phyloP scores from a whole-genome alignment of 92 coral and sea anemone genomes.

The Porites evermanni region DNA sequence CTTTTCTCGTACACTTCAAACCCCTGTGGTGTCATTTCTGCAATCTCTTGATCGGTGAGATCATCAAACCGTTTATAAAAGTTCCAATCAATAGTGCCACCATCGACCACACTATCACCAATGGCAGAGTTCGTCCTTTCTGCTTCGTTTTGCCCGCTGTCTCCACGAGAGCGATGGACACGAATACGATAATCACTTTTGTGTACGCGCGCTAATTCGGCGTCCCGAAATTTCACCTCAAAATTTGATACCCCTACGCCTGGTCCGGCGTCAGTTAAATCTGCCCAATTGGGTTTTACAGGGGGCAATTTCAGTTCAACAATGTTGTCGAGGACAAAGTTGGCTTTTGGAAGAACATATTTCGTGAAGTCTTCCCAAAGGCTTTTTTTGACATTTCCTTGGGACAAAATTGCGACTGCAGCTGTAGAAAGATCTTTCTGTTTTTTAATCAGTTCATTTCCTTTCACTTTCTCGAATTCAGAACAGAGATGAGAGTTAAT shows the following conservation, averaged over 20 bases:
- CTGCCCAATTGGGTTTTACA: conserved; percentile 53
- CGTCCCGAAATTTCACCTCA: conserved; percentile 59
- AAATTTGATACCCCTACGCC: conserved; percentile 64
- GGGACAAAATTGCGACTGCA: conserved; percentile 23
- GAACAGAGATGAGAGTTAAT: conserved; percentile 24
- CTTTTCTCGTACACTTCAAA: conserved; percentile 54
- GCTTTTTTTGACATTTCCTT: conserved; percentile 9
- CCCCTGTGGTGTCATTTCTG: conserved; percentile 32
- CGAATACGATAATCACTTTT: conserved; percentile 53
- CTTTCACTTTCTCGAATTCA: conserved; percentile 45
- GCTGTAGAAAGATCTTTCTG: conserved; percentile 26
- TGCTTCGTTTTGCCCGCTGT: conserved; percentile 72
- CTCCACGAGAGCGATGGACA: conserved; percentile 60
- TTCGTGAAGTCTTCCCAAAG: conserved; percentile 28
- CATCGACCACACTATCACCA: conserved; percentile 64
- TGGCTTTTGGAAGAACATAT: conserved; percentile 36
- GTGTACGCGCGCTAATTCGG: conserved; percentile 54
- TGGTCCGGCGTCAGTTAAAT: conserved; percentile 71
- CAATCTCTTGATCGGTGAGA: conserved; percentile 52
- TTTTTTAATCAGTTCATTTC: conserved; percentile 14
- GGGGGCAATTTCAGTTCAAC: conserved; percentile 27
- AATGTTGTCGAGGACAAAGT: conserved; percentile 12
- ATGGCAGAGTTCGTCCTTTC: conserved; percentile 68
- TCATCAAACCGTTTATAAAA: conserved; percentile 55
- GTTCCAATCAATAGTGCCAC: conserved; percentile 71